Evolutionary conservation across 2,113 vertebrate species (phyloP).

Genomic region (Neotragus pygmaeus): DNA sequence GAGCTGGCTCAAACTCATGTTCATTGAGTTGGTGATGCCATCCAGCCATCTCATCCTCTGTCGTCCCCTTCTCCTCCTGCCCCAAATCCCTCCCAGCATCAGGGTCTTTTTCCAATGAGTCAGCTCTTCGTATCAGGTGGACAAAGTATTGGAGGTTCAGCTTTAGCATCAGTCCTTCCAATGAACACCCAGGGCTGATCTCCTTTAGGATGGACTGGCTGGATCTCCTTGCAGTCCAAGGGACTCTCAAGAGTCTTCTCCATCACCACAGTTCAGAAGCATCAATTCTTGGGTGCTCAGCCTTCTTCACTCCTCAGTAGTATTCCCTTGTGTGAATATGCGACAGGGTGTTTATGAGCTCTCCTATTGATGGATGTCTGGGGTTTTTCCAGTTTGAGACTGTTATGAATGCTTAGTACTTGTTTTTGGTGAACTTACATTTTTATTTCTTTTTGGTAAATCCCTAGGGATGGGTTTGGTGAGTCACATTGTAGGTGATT

Average conservation of each 20-base stretch:
- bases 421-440: not conserved
- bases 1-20: too few species aligned
- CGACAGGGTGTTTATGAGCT: not conserved
- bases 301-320: not conserved
- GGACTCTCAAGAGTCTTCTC: not conserved
- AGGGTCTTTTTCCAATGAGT: not conserved
- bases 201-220: not conserved
- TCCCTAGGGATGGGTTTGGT: not conserved
- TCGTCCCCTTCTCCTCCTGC: not conserved
- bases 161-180: not conserved
- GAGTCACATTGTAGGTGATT: not conserved
- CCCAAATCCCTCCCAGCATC: not conserved
- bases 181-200: not conserved
- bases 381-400: not conserved
- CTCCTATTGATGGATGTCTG: not conserved
- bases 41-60: not conserved
- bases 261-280: not conserved
- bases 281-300: not conserved
- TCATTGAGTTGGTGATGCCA: rapidly evolving
- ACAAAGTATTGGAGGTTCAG: not conserved
- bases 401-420: not conserved
- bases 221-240: not conserved
- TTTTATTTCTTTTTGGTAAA: not conserved
- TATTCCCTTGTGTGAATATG: not conserved
- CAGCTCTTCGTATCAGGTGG: not conserved